A percentile compares a stretch with the other conserved stretches of the same genome.
Evolutionary conservation across 2,113 vertebrate species (phyloP).

Genomic region (Nesogale talazaci): DNA sequence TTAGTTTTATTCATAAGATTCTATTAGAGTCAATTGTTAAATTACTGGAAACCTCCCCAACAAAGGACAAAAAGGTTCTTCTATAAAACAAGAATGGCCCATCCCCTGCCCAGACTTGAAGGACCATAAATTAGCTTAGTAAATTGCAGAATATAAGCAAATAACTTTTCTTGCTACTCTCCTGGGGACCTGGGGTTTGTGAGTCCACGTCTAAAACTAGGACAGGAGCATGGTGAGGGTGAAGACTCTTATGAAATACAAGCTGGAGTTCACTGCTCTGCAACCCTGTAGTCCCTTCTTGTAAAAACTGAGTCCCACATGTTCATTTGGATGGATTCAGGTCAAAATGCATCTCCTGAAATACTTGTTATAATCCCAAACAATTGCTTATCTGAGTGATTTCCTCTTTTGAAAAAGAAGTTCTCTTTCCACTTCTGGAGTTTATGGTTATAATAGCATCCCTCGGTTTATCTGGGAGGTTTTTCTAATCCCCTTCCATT

Average conservation of each 20-base stretch:
- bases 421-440: neutral
- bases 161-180: conserved; percentile 58
- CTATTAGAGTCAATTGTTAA: conserved; percentile 78
- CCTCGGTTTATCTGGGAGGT: neutral
- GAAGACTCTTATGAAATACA: conserved; percentile 33
- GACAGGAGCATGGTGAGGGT: conserved; percentile 49
- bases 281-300: conserved; percentile 11
- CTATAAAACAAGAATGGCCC: conserved; percentile 79
- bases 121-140: conserved; percentile 73
- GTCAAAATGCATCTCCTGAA: neutral
- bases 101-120: conserved; percentile 72
- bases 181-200: conserved; percentile 42
- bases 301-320: conserved; percentile 32
- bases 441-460: neutral
- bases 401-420: conserved; percentile 4
- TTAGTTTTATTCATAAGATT: conserved; percentile 69
- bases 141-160: conserved; percentile 71
- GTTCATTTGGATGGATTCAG: conserved; percentile 20
- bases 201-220: conserved; percentile 69
- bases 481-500: conserved; percentile 9
- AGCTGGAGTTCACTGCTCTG: conserved; percentile 58
- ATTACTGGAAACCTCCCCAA: conserved; percentile 79
- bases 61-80: conserved; percentile 83
- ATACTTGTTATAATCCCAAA: conserved; percentile 28
- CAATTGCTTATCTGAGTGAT: conserved; percentile 17